Conservation (phyloP, 2,113 vertebrate species). For the Tenebrosternarchus preto region DNA sequence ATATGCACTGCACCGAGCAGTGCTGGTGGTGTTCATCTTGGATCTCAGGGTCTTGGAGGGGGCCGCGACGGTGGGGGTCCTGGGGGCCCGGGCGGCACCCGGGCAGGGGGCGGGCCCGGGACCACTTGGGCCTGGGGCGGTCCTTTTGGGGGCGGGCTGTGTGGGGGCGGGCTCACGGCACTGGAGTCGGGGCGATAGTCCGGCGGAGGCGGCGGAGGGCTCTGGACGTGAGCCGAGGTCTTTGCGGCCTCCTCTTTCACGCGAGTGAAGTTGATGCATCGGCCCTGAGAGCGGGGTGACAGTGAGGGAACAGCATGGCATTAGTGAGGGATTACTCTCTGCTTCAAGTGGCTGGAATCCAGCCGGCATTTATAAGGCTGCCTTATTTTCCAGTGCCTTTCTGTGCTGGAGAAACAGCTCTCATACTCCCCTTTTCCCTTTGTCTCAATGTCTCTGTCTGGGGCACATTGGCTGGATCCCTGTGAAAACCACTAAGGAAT, state of each 20-base stretch:
- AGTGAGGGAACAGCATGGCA: neutral
- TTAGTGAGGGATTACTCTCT: neutral
- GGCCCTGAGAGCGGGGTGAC: conserved; percentile 68
- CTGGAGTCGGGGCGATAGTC: conserved; percentile 61
- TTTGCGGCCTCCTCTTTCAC: conserved; percentile 77
- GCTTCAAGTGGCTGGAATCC: neutral
- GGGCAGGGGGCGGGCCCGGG: conserved; percentile 76
- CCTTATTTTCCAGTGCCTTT: conserved; percentile 24
- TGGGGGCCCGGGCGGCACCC: conserved; percentile 72
- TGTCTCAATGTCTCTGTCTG: conserved; percentile 5
- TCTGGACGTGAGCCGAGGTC: conserved; percentile 58
- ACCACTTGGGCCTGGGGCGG: conserved; percentile 70
- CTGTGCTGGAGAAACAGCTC: neutral
- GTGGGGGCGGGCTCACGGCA: conserved; percentile 52
- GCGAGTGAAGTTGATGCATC: conserved; percentile 81
- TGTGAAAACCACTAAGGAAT: conserved; percentile 47
- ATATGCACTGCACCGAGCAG: conserved; percentile 54
- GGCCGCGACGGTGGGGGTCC: conserved; percentile 76
- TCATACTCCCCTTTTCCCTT: neutral
- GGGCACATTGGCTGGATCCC: conserved; percentile 6
- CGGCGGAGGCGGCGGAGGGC: conserved; percentile 57
- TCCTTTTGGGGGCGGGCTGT: conserved; percentile 61
- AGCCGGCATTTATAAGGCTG: neutral
- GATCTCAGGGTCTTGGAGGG: conserved; percentile 70
- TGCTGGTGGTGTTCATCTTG: conserved; percentile 45